Evolutionary conservation across 2,888 invertebrate species (phyloP).

Genomic region (Tetranychus piercei): DNA sequence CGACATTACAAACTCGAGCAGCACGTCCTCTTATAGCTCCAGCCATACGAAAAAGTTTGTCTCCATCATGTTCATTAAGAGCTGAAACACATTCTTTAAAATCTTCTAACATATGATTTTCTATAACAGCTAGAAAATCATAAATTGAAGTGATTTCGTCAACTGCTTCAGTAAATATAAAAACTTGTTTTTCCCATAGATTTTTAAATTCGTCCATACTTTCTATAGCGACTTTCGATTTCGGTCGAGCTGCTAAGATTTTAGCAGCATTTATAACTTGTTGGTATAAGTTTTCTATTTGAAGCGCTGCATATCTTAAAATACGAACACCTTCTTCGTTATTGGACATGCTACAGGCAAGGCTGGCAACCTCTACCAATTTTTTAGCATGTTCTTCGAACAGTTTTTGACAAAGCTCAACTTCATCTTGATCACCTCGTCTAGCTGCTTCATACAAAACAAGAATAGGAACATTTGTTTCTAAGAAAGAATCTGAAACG

Average conservation of each 20-base stretch:
- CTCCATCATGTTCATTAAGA: constrained; percentile 78
- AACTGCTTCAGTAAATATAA: constrained; percentile 85
- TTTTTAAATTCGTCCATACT: constrained; percentile 90
- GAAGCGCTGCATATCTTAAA: constrained; percentile 88
- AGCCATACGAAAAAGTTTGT: constrained; percentile 75
- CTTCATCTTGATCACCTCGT: constrained; percentile 42
- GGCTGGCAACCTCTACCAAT: constrained; percentile 85
- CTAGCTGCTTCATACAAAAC: constrained; percentile 89
- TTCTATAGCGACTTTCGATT: constrained; percentile 87
- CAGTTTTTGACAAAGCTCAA: constrained; percentile 71
- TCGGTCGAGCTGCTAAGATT: constrained; percentile 69
- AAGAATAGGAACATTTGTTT: constrained; percentile 80
- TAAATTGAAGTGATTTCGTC: constrained; percentile 97
- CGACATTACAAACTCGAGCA: constrained; percentile 82
- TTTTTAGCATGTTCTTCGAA: constrained; percentile 96
- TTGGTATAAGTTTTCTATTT: constrained; percentile 83
- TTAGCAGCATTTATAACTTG: constrained; percentile 90
- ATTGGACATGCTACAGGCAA: constrained; percentile 96
- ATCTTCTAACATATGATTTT: constrained; percentile 94
- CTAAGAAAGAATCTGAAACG: constrained; percentile 59
- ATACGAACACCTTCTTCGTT: constrained; percentile 97
- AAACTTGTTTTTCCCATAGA: constrained; percentile 83
- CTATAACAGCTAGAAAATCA: constrained; percentile 92
- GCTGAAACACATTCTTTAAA: constrained; percentile 94
- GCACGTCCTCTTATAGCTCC: constrained; percentile 89